phyloP scores from a whole-genome alignment of 30 jellyfish, hydroid and myxozoan species.

The Aurelia aurita complex sp. Pacific region DNA sequence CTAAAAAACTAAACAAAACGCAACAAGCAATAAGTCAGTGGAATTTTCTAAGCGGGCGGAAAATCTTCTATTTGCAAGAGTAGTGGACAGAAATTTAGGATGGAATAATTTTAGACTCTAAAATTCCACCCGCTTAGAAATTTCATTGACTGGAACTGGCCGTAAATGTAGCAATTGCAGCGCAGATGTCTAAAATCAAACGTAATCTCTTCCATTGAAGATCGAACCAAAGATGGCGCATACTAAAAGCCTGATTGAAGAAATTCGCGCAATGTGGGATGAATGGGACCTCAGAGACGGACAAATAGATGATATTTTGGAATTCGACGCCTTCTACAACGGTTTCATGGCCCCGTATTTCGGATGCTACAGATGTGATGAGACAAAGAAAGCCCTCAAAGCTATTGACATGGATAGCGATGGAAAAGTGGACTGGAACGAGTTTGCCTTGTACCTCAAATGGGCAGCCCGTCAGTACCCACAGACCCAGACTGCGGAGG shows the following conservation, averaged over 20 bases:
- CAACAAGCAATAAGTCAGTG: too few relatives aligned
- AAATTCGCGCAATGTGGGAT: conserved; percentile 79
- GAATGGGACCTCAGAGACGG: conserved; percentile 87
- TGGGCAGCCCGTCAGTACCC: conserved; percentile 82
- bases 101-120: too few relatives aligned
- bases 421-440: conserved; percentile 84
- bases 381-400: conserved; percentile 71
- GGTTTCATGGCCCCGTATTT: conserved; percentile 87
- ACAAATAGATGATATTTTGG: conserved; percentile 49
- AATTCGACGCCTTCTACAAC: conserved; percentile 79
- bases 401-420: conserved; percentile 84
- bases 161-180: too few relatives aligned
- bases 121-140: too few relatives aligned
- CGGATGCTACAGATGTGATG: conserved; percentile 83
- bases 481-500: conserved; percentile 67
- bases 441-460: conserved; percentile 72
- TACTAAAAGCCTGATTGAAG: conserved; percentile 45
- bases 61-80: too few relatives aligned
- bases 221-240: conserved; percentile 34
- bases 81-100: too few relatives aligned
- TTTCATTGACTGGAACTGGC: too few relatives aligned
- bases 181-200: too few relatives aligned
- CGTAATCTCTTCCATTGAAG: not conserved
- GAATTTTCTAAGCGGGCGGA: too few relatives aligned
- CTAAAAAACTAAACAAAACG: too few relatives aligned